A percentile compares a stretch with the other conserved stretches of the same genome.
Evolutionary conservation across 2,797 vertebrate species (phyloP).

Genomic region (Hirundo rustica): DNA sequence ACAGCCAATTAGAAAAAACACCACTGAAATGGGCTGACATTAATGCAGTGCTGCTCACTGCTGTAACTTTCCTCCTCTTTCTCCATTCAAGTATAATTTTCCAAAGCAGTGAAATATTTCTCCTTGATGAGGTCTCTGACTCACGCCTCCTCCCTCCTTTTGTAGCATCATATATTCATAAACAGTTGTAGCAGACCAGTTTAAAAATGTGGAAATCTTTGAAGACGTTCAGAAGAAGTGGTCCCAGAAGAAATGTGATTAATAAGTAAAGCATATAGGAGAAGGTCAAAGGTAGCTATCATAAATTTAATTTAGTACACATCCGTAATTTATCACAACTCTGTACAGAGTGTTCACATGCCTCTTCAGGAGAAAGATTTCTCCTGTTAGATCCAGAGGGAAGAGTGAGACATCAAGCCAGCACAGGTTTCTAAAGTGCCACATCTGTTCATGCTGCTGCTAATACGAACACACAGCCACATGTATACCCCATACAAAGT

Average conservation of each 20-base stretch:
- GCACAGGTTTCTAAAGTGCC: background rate
- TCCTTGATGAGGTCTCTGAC: background rate
- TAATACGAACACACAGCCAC: background rate
- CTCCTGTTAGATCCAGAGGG: background rate
- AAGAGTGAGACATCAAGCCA: background rate
- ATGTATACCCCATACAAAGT: background rate
- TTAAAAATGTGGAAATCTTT: background rate
- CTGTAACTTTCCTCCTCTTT: background rate
- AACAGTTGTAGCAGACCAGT: background rate
- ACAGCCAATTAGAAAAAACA: background rate
- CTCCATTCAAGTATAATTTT: background rate
- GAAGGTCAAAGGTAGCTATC: conserved; percentile 10
- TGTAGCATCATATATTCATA: background rate
- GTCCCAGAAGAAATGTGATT: background rate
- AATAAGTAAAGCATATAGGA: background rate
- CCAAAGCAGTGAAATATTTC: background rate
- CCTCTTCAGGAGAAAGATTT: background rate
- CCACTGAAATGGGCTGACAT: background rate
- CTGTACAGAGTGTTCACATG: background rate
- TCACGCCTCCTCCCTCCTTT: background rate
- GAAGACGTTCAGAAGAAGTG: background rate
- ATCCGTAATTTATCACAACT: conserved; percentile 28
- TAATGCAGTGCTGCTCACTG: background rate
- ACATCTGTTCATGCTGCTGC: background rate
- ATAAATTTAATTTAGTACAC: conserved; percentile 21